Evolutionary conservation across 2,113 vertebrate species (phyloP).

Genomic region (Brachyhypopomus occidentalis): DNA sequence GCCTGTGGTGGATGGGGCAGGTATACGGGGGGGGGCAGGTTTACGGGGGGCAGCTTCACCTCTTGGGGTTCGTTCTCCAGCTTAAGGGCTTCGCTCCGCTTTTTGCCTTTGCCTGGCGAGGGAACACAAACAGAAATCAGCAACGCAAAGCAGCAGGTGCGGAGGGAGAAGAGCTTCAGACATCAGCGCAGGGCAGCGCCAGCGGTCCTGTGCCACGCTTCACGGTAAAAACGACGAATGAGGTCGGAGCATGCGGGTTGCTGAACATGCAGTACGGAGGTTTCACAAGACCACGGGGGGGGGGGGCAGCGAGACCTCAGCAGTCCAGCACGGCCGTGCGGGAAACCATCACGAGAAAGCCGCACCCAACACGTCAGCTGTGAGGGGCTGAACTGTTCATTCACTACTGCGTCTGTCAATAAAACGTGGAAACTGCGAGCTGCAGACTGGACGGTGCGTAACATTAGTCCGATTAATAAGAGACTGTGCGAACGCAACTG

Average conservation of each 20-base stretch:
- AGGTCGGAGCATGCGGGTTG: neutral
- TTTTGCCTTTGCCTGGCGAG: conserved; percentile 91
- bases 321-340: neutral
- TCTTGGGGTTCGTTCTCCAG: conserved; percentile 97
- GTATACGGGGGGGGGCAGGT: neutral
- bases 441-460: conserved; percentile 47
- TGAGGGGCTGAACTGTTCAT: neutral
- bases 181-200: neutral
- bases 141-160: neutral
- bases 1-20: neutral
- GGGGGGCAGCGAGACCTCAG: neutral
- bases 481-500: neutral
- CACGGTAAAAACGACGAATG: neutral
- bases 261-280: neutral
- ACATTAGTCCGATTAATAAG: conserved; percentile 32
- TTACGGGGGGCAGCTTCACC: conserved; percentile 69
- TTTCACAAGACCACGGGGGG: neutral
- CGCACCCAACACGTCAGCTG: neutral
- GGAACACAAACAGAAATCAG: conserved; percentile 31
- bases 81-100: conserved; percentile 90
- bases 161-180: neutral
- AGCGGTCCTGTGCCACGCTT: neutral
- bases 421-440: neutral
- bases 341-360: neutral
- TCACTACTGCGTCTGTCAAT: neutral